Evolutionary conservation across 2,113 vertebrate species (phyloP).

Genomic region (Aplodontia rufa): DNA sequence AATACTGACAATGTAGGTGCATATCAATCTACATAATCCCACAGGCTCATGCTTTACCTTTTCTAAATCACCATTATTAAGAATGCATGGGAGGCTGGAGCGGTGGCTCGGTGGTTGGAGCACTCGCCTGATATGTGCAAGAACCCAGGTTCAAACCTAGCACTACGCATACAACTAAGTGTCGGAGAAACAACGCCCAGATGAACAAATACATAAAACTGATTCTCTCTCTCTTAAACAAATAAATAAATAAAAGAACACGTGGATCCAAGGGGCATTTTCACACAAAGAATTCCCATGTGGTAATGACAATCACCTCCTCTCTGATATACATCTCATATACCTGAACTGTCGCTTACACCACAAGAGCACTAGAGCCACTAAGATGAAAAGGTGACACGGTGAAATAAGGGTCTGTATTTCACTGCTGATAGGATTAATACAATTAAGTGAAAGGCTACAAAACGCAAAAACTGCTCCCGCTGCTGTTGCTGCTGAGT

Average conservation of each 20-base stretch:
- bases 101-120: too few species aligned
- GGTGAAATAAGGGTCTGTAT: not conserved
- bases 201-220: too few species aligned
- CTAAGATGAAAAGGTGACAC: not conserved
- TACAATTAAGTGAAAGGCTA: not conserved
- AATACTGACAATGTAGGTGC: not conserved
- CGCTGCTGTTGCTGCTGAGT: not conserved
- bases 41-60: not conserved
- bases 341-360: not conserved
- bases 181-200: too few species aligned
- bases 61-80: not conserved
- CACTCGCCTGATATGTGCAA: too few species aligned
- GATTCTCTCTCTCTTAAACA: too few species aligned
- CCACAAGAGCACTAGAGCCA: not conserved
- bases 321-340: not conserved
- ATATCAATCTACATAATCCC: not conserved
- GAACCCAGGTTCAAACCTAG: too few species aligned
- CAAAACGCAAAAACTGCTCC: not conserved
- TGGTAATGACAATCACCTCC: not conserved
- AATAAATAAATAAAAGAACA: too few species aligned
- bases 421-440: not conserved
- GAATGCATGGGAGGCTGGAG: too few species aligned
- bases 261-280: not conserved
- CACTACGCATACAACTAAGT: too few species aligned
- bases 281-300: not conserved